These are phyloP conservation scores for Cepphus grylle DNA, from an alignment of 2,113 vertebrate species.

Conservation along the genomic window DNA sequence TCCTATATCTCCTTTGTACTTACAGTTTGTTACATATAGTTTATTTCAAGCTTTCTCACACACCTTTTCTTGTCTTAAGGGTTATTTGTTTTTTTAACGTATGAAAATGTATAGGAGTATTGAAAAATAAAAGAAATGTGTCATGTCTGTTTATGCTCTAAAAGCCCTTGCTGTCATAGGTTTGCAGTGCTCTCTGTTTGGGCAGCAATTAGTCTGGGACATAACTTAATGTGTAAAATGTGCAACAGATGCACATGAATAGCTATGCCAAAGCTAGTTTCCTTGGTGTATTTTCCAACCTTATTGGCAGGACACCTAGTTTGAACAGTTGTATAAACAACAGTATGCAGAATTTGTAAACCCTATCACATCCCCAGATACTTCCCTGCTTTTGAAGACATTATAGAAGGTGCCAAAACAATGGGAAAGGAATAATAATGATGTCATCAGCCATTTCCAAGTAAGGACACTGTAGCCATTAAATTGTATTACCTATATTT, in stretches of 20 bases:
- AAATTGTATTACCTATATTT: background rate
- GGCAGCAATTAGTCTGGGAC: background rate
- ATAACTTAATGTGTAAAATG: background rate
- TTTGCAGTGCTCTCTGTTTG: background rate
- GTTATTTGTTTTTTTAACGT: background rate
- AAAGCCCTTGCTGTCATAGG: background rate
- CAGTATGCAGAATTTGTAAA: background rate
- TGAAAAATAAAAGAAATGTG: background rate
- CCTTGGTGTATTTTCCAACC: background rate
- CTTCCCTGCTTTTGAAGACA: background rate
- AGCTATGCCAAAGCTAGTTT: background rate
- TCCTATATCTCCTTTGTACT: background rate
- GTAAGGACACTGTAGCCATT: background rate
- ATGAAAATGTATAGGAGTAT: background rate
- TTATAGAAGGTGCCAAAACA: background rate
- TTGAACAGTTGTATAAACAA: background rate
- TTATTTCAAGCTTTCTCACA: background rate
- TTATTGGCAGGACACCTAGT: background rate
- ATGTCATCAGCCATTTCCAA: background rate
- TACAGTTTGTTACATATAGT: background rate
- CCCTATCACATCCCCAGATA: background rate
- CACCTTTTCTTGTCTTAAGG: background rate
- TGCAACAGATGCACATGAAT: background rate
- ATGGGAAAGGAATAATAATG: background rate
- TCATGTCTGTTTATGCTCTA: background rate